Base-by-base conservation (phyloP, 2,888 invertebrate genomes). In the Sturmia bella region DNA sequence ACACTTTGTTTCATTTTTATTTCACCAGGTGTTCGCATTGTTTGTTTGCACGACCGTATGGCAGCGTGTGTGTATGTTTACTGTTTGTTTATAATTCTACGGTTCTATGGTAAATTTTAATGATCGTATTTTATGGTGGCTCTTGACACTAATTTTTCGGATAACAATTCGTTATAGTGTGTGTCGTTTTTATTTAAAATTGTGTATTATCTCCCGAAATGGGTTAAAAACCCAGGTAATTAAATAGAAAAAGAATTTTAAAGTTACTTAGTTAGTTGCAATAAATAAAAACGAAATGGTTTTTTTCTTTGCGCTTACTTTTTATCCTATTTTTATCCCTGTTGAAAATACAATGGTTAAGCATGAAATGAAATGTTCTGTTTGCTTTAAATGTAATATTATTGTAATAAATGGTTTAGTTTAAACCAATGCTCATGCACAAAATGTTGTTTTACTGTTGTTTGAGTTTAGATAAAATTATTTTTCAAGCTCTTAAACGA, bases 41-140 rank as follows among this genome's bases (percentile, higher is more conserved):
- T 21, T 69, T 48, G 12, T 70, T 19, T 56, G 15, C 7, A 6
- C 21, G 52, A 32, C 32, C 61, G 37, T 41, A 39, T 52, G 7
- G 39, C 15, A 12, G 4, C 13, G 27, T 12, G 15, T 27, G 17
- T 17, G 13, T 12, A 17, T 7, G 27, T 63, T 6, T 15, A n/a
- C 11, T 64, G 27, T 32, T 17, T 57, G 57, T 75, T 39, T 50
- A 41, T 59, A n/a, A 27, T 63, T 19, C 39, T 48, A 43, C 3
- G 45, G 59, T 63, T 64, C 19, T 11, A 37, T 59, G 72, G 52
- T 73, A 79, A 66, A 79, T 79, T 79, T 79, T 79, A 79, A 79
- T 73, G 78, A 79, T 79, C 59, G 72, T 79, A 79, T 79, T 79
- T 79, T 79, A 79, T 79, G 72, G 78, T 79, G 72, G 66, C 78